These are phyloP conservation scores for Psittacus erithacus DNA, from an alignment of 2,113 vertebrate species.

Conservation along the genomic window DNA sequence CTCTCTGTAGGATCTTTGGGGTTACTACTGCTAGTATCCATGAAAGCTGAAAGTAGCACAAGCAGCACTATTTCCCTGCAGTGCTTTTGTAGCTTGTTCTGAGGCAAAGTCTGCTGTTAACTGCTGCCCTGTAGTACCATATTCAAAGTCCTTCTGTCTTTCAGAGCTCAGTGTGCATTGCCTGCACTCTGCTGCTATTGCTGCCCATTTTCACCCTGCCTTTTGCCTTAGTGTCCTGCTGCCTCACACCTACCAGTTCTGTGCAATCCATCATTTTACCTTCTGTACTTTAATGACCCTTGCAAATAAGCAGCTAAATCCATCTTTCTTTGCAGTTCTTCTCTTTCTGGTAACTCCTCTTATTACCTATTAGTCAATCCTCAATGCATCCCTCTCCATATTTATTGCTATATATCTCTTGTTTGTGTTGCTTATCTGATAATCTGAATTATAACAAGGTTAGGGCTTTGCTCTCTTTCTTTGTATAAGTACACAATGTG, in stretches of 20 bases:
- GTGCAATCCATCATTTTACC: neutral
- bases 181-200: neutral
- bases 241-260: neutral
- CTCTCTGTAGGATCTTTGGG: neutral
- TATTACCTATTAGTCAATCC: neutral
- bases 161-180: neutral
- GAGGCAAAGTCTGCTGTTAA: neutral
- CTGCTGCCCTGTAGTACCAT: neutral
- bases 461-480: neutral
- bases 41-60: neutral
- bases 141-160: neutral
- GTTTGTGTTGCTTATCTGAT: neutral
- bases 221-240: neutral
- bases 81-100: neutral
- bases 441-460: neutral
- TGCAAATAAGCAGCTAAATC: neutral
- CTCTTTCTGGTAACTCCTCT: neutral
- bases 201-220: neutral
- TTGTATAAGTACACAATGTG: neutral
- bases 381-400: rapidly evolving
- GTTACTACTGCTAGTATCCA: neutral
- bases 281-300: neutral
- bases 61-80: neutral
- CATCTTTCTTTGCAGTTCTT: neutral
- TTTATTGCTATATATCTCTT: neutral